A percentile compares a stretch with the other conserved stretches of the same genome.
Conservation (phyloP, 2,888 invertebrate genomes). For the Atethmia centrago region DNA sequence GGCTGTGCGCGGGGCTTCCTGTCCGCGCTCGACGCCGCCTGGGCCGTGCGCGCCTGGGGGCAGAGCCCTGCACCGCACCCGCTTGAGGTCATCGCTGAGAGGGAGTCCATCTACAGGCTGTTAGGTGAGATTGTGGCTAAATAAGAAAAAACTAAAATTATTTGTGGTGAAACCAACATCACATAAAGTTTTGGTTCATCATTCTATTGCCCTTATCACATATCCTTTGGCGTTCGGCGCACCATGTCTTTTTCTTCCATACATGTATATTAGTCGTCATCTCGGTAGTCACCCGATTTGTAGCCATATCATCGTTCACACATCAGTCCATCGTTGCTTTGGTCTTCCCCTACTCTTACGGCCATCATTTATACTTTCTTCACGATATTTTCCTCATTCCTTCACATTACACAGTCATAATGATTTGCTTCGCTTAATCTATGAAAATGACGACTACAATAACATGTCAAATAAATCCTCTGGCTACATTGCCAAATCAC, state of each 20-base stretch:
- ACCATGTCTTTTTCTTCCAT: background rate
- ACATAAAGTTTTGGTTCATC: background rate
- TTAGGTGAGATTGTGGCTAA: slow-evolving; percentile 78
- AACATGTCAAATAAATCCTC: background rate
- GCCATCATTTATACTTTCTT: background rate
- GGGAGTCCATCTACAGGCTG: slow-evolving; percentile 97
- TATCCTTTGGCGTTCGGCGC: background rate
- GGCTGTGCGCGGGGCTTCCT: slow-evolving; percentile 99
- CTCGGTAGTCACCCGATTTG: too few species aligned
- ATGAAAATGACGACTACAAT: background rate
- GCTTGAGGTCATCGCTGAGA: slow-evolving; percentile 96
- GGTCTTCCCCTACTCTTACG: background rate
- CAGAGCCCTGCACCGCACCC: slow-evolving; percentile 92
- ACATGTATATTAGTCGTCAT: too few species aligned
- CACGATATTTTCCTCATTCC: background rate
- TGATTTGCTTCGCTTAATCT: background rate
- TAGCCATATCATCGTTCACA: too few species aligned
- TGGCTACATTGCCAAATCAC: background rate
- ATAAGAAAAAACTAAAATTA: background rate
- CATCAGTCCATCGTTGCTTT: background rate
- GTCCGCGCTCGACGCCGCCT: slow-evolving; percentile 98
- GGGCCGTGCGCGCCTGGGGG: slow-evolving; percentile 97
- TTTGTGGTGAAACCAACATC: background rate
- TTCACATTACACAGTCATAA: background rate
- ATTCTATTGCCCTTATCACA: background rate